A percentile compares a stretch with the other conserved stretches of the same genome.
Evolutionary conservation across 2,113 vertebrate species (phyloP).

Genomic region (Columba livia): DNA sequence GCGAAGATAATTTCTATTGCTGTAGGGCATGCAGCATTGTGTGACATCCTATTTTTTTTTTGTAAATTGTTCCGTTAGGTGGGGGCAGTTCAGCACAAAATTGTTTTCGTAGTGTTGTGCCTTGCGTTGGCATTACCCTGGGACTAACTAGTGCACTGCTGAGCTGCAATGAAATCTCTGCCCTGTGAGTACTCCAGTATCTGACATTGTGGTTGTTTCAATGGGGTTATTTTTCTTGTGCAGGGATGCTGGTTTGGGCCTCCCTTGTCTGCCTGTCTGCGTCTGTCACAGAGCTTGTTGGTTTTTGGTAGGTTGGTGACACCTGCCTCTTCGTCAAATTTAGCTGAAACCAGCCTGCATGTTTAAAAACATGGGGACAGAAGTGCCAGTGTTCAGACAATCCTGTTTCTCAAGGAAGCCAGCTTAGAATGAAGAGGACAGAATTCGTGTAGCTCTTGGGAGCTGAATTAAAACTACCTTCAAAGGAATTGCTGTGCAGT

Average conservation of each 20-base stretch:
- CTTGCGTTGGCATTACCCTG: conserved; percentile 20
- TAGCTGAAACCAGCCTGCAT: background rate
- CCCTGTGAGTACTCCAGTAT: background rate
- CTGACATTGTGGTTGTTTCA: background rate
- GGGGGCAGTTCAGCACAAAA: background rate
- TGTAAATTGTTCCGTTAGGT: background rate
- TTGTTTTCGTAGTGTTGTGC: background rate
- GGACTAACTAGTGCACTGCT: background rate
- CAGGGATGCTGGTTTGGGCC: background rate
- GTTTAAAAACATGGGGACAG: background rate
- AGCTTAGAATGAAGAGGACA: background rate
- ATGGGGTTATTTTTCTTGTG: background rate
- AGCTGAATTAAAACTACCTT: background rate
- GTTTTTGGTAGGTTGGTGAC: background rate
- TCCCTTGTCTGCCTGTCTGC: background rate
- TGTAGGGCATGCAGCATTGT: background rate
- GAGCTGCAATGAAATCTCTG: background rate
- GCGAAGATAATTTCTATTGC: background rate
- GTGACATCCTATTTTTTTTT: conserved; percentile 11
- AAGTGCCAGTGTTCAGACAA: background rate
- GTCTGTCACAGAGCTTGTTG: background rate
- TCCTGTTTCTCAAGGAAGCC: background rate
- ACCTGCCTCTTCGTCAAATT: background rate
- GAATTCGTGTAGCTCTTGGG: background rate
- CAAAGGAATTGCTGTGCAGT: background rate